These are phyloP conservation scores for Drosophila recens DNA, from an alignment of 2,888 invertebrate genomes.

Conservation along the genomic window DNA sequence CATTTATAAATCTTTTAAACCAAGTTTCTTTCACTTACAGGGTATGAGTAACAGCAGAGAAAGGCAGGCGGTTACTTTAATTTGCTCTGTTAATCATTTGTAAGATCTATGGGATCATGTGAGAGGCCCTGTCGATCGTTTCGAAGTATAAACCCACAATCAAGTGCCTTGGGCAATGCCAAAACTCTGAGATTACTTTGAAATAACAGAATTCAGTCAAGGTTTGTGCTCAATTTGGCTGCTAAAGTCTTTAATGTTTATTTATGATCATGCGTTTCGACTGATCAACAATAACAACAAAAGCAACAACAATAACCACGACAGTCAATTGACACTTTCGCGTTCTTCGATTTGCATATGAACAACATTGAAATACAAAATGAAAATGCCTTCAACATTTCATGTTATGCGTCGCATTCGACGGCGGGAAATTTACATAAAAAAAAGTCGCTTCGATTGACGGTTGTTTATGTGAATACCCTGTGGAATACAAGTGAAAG, in stretches of 20 bases:
- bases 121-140: slow-evolving; percentile 9
- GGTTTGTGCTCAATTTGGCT: slow-evolving; percentile 18
- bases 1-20: background rate
- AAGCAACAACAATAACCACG: slow-evolving; percentile 21
- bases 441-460: slow-evolving; percentile 12
- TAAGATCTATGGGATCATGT: slow-evolving; percentile 23
- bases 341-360: slow-evolving; percentile 66
- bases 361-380: slow-evolving; percentile 44
- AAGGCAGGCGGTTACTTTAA: slow-evolving; percentile 5
- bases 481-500: background rate
- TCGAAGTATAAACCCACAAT: slow-evolving; percentile 5
- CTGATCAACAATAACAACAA: slow-evolving; percentile 25
- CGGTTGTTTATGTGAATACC: slow-evolving; percentile 26
- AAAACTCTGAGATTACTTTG: slow-evolving; percentile 11
- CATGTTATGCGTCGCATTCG: background rate
- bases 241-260: slow-evolving; percentile 6
- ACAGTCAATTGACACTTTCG: slow-evolving; percentile 68
- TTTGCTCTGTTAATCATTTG: slow-evolving; percentile 18
- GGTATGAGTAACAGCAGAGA: background rate
- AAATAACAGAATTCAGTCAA: slow-evolving; percentile 16
- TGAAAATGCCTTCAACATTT: slow-evolving; percentile 49
- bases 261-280: slow-evolving; percentile 23
- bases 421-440: slow-evolving; percentile 39
- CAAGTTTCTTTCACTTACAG: background rate
- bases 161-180: slow-evolving; percentile 6